Base-by-base conservation (phyloP, 2,888 invertebrate genomes). In the Scaeva pyrastri region DNA sequence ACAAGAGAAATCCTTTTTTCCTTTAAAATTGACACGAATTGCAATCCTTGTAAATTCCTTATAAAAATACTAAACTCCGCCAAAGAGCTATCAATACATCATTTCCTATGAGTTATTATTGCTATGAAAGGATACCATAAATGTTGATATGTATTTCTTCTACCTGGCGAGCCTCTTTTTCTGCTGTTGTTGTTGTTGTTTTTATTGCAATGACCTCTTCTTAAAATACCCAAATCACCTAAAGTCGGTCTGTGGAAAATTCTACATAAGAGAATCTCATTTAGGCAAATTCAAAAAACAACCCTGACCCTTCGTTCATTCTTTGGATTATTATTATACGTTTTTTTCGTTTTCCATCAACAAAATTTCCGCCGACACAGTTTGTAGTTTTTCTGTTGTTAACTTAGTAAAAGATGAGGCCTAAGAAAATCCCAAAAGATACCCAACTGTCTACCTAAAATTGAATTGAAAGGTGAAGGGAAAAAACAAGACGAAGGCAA, bases 381-480 rank as follows among this genome's bases (percentile, higher is more conserved):
- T 43, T 60, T 60, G 55, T 45, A 43, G 26, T 45, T 26, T 66
- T 45, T 66, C 16, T 48, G 8, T 16, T 66, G 12, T 48, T 19
- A 48, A 48, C 48, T 48, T 19, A 66, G 19, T 31, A 31, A n/a
- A 5, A 50, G 36, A 48, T 16, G 55, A 68, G 74, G 60, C 72
- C 66, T 72, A 72, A 58, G 50, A 75, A 76, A 62, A 72, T 66
- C 36, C 39, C 70, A 70, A 79, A 68, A 16, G 50, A 77, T 60
- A 60, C 85, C 72, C 68, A 85, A 81, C 80, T 81, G 81, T 76
- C 72, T 85, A 85, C 85, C 81, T 85, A 80, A 36, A 68, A 58
- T 64, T 66, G 52, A 50, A 66, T 31, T 26, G 60, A 73, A 73
- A 60, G 8, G n/a, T 43, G 39, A 60, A 31, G 56, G 50, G 72